phyloP scores from a whole-genome alignment of 2,113 vertebrate species.

The Pygoscelis antarcticus region DNA sequence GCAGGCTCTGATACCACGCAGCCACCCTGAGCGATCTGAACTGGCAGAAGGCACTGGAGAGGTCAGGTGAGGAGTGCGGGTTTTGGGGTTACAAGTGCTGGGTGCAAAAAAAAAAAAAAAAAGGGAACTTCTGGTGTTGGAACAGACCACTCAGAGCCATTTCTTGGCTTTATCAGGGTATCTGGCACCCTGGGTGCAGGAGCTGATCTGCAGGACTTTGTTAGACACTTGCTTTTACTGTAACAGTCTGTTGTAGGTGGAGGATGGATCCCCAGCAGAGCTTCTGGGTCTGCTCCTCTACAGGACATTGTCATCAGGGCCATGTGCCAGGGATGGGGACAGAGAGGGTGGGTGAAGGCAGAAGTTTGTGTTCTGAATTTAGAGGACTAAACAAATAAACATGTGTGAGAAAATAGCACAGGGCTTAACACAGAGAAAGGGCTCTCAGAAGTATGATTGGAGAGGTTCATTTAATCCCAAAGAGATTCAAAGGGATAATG shows the following conservation, averaged over 20 bases:
- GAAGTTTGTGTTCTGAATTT: not conserved
- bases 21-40: not conserved
- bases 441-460: constrained; percentile 5
- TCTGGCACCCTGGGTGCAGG: not conserved
- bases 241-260: not conserved
- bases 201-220: not conserved
- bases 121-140: not conserved
- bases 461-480: constrained; percentile 41
- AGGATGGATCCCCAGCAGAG: not conserved
- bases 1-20: not conserved
- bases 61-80: not conserved
- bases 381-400: constrained; percentile 51
- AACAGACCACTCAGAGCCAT: rapidly evolving
- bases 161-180: not conserved
- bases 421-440: constrained; percentile 11
- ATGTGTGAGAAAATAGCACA: not conserved
- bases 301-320: rapidly evolving
- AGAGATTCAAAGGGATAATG: not conserved
- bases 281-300: not conserved
- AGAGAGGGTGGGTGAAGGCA: not conserved
- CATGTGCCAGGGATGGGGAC: not conserved
- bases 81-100: not conserved
- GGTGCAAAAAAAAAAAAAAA: not conserved
- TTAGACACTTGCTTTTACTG: not conserved
- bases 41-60: not conserved